phyloP scores from a whole-genome alignment of 2,888 invertebrate species.

The Ommatoiulus sabulosus region DNA sequence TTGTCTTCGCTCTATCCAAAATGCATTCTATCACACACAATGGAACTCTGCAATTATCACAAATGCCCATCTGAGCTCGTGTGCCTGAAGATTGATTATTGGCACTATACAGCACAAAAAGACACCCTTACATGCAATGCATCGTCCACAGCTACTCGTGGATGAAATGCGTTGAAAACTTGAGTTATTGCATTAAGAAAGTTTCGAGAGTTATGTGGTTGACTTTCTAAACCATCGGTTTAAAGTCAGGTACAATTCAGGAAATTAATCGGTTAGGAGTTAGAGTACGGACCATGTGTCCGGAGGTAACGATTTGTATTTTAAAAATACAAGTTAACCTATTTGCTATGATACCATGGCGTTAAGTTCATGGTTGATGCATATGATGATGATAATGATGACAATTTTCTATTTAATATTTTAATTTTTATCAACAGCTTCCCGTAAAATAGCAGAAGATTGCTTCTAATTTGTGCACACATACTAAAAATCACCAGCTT shows the following conservation, averaged over 20 bases:
- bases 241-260: background rate
- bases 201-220: background rate
- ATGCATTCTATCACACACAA: constrained; percentile 38
- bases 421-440: too few relatives aligned
- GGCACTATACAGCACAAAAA: constrained; percentile 22
- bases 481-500: too few relatives aligned
- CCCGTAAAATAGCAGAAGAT: too few relatives aligned
- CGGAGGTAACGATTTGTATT: too few relatives aligned
- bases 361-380: too few relatives aligned
- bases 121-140: constrained; percentile 16
- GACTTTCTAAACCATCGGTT: background rate
- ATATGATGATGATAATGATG: too few relatives aligned
- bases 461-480: too few relatives aligned
- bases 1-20: background rate
- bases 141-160: background rate
- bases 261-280: too few relatives aligned
- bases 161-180: background rate
- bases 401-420: too few relatives aligned
- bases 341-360: too few relatives aligned
- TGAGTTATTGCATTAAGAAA: background rate
- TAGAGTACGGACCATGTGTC: too few relatives aligned
- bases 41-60: constrained; percentile 35
- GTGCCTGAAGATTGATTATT: constrained; percentile 47
- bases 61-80: constrained; percentile 38
- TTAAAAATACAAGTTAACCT: too few relatives aligned